A percentile compares a stretch with the other conserved stretches of the same genome.
These are phyloP conservation scores for Ctenosaura bakeri DNA, from an alignment of 2,797 vertebrate species.

Conservation along the genomic window DNA sequence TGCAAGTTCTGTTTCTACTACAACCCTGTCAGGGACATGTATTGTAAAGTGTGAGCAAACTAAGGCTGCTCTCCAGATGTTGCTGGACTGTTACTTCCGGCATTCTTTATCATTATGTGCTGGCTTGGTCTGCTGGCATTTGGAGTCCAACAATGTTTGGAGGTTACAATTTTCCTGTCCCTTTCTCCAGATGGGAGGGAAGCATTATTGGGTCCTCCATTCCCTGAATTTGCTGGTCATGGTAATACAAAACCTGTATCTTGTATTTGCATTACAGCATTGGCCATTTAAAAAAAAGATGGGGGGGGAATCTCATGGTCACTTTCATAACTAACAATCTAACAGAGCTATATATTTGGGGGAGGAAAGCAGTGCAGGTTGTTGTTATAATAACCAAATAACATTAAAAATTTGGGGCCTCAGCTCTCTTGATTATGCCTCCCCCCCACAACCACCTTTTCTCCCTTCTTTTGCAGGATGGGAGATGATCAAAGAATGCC, in stretches of 20 bases:
- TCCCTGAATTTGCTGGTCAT: not conserved
- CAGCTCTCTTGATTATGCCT: not conserved
- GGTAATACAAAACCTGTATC: no score
- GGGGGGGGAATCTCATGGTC: not conserved
- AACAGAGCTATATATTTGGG: not conserved
- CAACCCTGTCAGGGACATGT: not conserved
- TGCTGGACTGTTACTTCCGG: no score
- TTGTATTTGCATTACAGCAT: no score
- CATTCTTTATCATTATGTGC: no score
- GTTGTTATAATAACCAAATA: not conserved
- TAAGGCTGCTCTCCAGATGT: no score
- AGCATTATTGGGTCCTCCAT: not conserved
- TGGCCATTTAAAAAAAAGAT: no score
- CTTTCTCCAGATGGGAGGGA: not conserved
- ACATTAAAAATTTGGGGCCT: not conserved
- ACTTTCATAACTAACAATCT: not conserved
- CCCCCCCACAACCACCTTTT: not conserved
- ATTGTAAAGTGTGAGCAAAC: not conserved
- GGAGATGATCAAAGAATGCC: no score
- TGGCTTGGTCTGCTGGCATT: no score
- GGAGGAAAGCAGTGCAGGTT: not conserved
- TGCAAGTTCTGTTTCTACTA: not conserved
- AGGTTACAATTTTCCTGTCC: no score
- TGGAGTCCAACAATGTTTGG: no score
- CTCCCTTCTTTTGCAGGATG: not conserved